A percentile compares a stretch with the other conserved stretches of the same genome.
Conservation (phyloP, 2,113 vertebrate genomes). For the Bucco capensis region DNA sequence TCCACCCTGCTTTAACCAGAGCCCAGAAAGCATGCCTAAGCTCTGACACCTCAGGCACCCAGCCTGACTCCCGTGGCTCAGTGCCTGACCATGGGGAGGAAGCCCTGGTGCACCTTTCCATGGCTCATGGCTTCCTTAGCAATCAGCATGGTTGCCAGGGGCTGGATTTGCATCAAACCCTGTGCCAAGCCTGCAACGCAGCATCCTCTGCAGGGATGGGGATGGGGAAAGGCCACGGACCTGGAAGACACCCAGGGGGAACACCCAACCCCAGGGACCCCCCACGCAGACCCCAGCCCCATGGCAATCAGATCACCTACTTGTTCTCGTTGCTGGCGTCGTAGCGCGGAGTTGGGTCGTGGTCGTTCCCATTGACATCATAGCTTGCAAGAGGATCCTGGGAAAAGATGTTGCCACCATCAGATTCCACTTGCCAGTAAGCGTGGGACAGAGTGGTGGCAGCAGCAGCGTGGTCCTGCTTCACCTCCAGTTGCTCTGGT, state of each 20-base stretch:
- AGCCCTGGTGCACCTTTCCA: accelerated
- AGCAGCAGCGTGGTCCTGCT: accelerated
- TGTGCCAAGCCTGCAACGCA: neutral
- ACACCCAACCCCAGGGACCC: neutral
- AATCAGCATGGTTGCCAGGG: accelerated
- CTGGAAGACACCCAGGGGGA: neutral
- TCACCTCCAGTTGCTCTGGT: neutral
- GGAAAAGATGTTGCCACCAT: neutral
- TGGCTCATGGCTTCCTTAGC: neutral
- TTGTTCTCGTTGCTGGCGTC: slow-evolving; percentile 90
- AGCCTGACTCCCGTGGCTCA: neutral
- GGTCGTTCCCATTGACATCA: slow-evolving; percentile 89
- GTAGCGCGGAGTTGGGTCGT: slow-evolving; percentile 86
- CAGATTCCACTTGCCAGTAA: neutral
- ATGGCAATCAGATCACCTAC: slow-evolving; percentile 48
- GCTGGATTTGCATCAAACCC: neutral
- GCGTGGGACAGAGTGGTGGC: accelerated
- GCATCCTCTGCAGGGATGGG: neutral
- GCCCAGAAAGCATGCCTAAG: neutral
- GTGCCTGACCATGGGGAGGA: neutral
- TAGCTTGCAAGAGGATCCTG: slow-evolving; percentile 92
- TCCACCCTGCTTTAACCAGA: neutral
- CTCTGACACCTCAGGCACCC: neutral
- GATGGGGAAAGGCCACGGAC: neutral
- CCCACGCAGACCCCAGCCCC: neutral